Evolutionary conservation across 2,888 invertebrate species (phyloP), one percentile per base, ranked within the genome.

Genomic region (Apodemia duryi): DNA sequence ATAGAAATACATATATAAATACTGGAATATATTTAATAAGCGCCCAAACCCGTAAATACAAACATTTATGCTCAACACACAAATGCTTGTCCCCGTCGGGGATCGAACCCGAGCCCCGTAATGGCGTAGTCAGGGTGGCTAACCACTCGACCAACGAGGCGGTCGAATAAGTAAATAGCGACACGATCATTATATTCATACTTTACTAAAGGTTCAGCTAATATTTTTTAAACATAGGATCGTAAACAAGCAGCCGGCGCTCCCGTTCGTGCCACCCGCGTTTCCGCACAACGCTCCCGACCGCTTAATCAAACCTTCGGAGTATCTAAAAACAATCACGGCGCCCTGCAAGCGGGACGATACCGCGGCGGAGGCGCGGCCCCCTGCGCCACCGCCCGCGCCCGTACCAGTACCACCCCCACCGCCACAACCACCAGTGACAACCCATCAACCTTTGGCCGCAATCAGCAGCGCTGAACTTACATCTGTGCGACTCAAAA

Each of bases 201-300:
- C n/a, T n/a, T n/a, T n/a, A n/a, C n/a, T n/a, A n/a, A n/a, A n/a
- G n/a, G n/a, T n/a, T n/a, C n/a, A n/a, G n/a, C n/a, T n/a, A n/a
- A n/a, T n/a, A n/a, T n/a, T n/a, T n/a, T n/a, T n/a, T n/a, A n/a
- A n/a, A n/a, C n/a, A n/a, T n/a, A n/a, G n/a, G n/a, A n/a, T 96
- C 89, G 95, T 96, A 79, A 96, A 96, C 92, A 96, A 96, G 88
- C 97, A 97, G 85, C 94, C 97, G 82, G 97, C 95, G 74, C 92
- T 97, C 73, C 97, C 98, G 72, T 98, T 98, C 92, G 95, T 98
- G 80, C 98, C 97, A 68, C 98, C 98, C 67, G 96, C 96, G 86
- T 98, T 98, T 91, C 96, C 96, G 65, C 93, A 94, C 81, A 94
- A 95, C 84, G 95, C 96, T 79, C 94, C 96, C 68, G 96, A 97